Base-by-base conservation (phyloP, 2,113 vertebrate species). In the Neodontobutis hainanensis region DNA sequence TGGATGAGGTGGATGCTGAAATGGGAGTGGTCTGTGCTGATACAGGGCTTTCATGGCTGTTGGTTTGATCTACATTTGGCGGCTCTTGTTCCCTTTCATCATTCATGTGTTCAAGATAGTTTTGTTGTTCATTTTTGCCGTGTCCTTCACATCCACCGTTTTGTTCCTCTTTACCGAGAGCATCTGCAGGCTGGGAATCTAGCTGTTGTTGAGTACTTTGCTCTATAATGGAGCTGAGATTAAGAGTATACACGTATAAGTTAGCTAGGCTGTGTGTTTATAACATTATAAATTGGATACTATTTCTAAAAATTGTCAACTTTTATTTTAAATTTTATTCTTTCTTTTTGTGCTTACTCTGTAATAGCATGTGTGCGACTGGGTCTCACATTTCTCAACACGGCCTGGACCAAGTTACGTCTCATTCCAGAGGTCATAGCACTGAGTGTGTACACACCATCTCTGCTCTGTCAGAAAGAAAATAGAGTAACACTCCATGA, bases 381-480 rank as follows among this genome's bases (percentile, higher is more conserved):
- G 9, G 94, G 93, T 2, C 89, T 93, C 49, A 97, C 91, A 0
- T 95, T 97, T 82, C 97, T 96, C 91, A 96, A 92, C 87, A 98
- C 94, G 45, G 95, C 95, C 73, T 98, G 95, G 77, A 97, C 95
- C 96, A 94, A 98, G 82, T 96, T 97, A 56, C 90, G 91, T 19
- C 91, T 94, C 85, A 96, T 95, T 51, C 95, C 95, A 1, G 95
- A 93, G 0, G 97, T 97, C 94, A 96, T 95, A 11, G 94, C 95
- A 3, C 95, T 97, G 27, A 99, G 89, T 0, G 94, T 94, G 84
- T 95, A 94, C 32, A 93, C 90, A 3, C 95, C 94, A 74, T 96
- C 94, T 85, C 93, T 95, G 0, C 93, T 95, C 97, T 99, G 76
- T 53, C 11, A 11, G 44, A 53, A 52, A 27, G 68, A 1, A 81